phyloP scores from a whole-genome alignment of 2,797 vertebrate species.

The Heterohyrax brucei region DNA sequence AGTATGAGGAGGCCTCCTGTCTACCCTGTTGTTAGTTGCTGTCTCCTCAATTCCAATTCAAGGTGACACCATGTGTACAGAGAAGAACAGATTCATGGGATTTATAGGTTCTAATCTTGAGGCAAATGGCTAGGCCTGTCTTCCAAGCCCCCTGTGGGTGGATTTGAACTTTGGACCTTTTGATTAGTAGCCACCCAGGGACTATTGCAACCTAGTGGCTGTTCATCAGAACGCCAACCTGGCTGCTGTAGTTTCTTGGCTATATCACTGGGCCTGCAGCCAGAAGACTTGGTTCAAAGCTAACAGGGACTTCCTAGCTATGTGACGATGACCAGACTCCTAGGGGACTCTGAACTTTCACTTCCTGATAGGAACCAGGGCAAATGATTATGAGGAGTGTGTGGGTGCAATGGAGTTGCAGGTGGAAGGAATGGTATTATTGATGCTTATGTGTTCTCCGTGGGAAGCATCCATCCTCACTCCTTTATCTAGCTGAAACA shows the following conservation, averaged over 20 bases:
- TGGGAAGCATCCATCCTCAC: background rate
- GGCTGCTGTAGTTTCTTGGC: background rate
- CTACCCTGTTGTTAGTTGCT: background rate
- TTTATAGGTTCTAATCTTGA: no score
- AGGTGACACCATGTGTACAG: no score
- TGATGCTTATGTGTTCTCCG: background rate
- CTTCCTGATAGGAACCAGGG: background rate
- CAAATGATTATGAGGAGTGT: background rate
- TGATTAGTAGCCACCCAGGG: no score
- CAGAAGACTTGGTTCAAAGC: background rate
- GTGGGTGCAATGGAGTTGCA: background rate
- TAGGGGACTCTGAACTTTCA: background rate
- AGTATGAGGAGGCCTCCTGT: background rate
- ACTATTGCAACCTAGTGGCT: background rate
- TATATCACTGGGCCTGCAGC: background rate
- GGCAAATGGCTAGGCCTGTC: no score
- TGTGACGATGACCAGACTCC: background rate
- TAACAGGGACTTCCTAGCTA: background rate
- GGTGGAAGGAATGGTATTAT: background rate
- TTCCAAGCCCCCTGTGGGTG: no score
- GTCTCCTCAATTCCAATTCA: no score
- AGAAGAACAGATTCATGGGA: no score
- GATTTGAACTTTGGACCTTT: no score
- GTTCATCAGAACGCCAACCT: background rate
- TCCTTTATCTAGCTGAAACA: background rate